A percentile compares a stretch with the other conserved stretches of the same genome.
These are phyloP conservation scores for Oscheius myriophilus DNA, from an alignment of 2,888 invertebrate species.

Conservation along the genomic window DNA sequence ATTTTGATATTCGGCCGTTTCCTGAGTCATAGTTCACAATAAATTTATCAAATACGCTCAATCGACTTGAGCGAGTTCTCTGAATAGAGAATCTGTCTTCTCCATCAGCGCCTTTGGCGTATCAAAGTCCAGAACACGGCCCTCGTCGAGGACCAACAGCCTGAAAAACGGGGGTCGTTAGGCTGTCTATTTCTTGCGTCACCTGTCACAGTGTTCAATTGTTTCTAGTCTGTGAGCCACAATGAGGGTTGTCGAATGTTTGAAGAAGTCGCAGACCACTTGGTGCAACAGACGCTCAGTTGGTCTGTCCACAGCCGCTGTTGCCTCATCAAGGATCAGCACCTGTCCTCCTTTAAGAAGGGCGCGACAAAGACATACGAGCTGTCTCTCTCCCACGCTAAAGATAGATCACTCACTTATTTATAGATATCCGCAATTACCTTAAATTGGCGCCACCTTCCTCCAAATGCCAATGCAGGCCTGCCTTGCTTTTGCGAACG, in stretches of 20 bases:
- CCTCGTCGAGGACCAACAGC: constrained; percentile 72
- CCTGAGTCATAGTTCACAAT: constrained; percentile 17
- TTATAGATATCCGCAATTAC: constrained; percentile 41
- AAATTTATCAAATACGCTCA: not conserved
- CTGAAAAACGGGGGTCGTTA: constrained; percentile 56
- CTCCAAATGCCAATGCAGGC: constrained; percentile 83
- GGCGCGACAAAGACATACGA: constrained; percentile 74
- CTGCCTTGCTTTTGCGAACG: constrained; percentile 80
- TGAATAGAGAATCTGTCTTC: constrained; percentile 61
- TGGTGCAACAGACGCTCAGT: constrained; percentile 73
- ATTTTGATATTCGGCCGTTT: constrained; percentile 22
- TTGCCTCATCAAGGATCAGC: constrained; percentile 77
- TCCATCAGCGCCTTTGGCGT: constrained; percentile 69
- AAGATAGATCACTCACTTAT: not conserved
- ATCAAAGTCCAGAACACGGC: constrained; percentile 71
- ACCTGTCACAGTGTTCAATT: constrained; percentile 84
- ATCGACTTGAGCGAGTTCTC: constrained; percentile 26
- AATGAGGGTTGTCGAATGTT: constrained; percentile 77
- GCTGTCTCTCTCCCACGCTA: constrained; percentile 73
- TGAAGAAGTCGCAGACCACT: constrained; percentile 77
- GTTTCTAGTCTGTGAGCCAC: constrained; percentile 88
- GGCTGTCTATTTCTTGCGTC: constrained; percentile 1
- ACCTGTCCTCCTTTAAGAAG: constrained; percentile 71
- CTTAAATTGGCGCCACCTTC: constrained; percentile 88
- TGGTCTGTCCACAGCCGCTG: constrained; percentile 72